A percentile compares a stretch with the other conserved stretches of the same genome.
Evolutionary conservation across 1,140 invertebrate genomes (phyloP).

Genomic region (Batillaria attramentaria): DNA sequence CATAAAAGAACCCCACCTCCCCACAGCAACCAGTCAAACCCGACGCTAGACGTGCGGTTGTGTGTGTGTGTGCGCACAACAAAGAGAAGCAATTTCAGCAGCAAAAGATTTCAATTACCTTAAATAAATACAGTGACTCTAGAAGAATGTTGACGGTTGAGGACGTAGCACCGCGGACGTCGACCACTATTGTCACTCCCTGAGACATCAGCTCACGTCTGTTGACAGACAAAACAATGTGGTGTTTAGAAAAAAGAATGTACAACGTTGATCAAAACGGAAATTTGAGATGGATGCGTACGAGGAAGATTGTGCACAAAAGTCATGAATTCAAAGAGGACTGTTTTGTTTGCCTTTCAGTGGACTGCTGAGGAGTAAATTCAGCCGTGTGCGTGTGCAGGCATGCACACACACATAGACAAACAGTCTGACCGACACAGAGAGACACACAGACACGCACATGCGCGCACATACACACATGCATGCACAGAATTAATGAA

Average conservation of each 20-base stretch:
- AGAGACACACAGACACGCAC: neutral
- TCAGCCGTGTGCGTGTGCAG: neutral
- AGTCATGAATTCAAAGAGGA: too few relatives aligned
- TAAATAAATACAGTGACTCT: slow-evolving; percentile 64
- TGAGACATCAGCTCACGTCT: slow-evolving; percentile 45
- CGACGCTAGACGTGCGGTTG: too few relatives aligned
- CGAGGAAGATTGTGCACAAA: too few relatives aligned
- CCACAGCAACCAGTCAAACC: too few relatives aligned
- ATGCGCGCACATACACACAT: neutral
- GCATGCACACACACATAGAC: slow-evolving; percentile 9
- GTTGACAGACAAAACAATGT: slow-evolving; percentile 23
- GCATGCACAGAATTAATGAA: too few relatives aligned
- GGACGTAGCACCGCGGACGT: slow-evolving; percentile 56
- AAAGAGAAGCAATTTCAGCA: too few relatives aligned
- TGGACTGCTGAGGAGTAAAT: too few relatives aligned
- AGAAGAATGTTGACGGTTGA: slow-evolving; percentile 58
- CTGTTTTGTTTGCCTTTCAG: too few relatives aligned
- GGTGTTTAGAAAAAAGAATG: neutral
- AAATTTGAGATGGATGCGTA: too few relatives aligned
- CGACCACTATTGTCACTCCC: slow-evolving; percentile 63
- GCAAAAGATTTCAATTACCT: slow-evolving; percentile 58
- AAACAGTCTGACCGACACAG: too few relatives aligned
- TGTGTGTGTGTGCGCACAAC: too few relatives aligned
- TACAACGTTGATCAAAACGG: neutral
- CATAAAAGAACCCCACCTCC: too few relatives aligned